Base-by-base conservation (phyloP, 2,888 invertebrate genomes). In the Lithophane semibrunnea region DNA sequence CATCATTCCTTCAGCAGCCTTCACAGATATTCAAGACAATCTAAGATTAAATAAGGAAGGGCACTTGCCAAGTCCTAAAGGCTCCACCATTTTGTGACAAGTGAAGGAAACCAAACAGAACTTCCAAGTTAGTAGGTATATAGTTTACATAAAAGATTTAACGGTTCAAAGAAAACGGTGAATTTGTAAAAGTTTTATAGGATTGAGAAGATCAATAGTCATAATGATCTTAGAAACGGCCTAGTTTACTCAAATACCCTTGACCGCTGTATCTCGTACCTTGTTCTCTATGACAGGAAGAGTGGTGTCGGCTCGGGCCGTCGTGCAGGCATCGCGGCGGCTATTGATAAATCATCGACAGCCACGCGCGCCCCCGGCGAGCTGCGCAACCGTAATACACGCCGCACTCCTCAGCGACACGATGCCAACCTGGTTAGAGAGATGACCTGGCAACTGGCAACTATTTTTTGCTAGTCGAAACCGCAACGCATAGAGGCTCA, bases 321-420 rank as follows among this genome's bases (percentile, higher is more conserved):
- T 94, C 94, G 94, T 94, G 95, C 95, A 90, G 91, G 92, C 92
- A 93, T 94, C 94, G 93, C 92, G 92, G 91, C 89, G 88, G 92
- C 93, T 94, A 92, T 95, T 95, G 95, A 96, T 96, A 96, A 95
- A 95, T 95, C 95, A 95, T 95, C 93, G 93, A 91, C 93, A 90
- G 93, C 93, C 95, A 95, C 95, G 96, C 95, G 96, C 95, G 95
- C 95, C 94, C 90, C 92, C 93, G 94, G 89, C 91, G 77, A 79
- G 87, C 92, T 90, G 92, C 92, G 93, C 94, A 91, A 93, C 93
- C 91, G 93, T 91, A 93, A 91, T 92, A 91, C 90, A 91, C 90
- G 84, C 87, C 78, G 81, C 81, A 77, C 79, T 79, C 79, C 74
- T 79, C 88, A 73, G 73, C 77, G 73, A 85, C 83, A 80, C 73